Conservation (phyloP, 2,113 vertebrate genomes). For the Columba janthina region DNA sequence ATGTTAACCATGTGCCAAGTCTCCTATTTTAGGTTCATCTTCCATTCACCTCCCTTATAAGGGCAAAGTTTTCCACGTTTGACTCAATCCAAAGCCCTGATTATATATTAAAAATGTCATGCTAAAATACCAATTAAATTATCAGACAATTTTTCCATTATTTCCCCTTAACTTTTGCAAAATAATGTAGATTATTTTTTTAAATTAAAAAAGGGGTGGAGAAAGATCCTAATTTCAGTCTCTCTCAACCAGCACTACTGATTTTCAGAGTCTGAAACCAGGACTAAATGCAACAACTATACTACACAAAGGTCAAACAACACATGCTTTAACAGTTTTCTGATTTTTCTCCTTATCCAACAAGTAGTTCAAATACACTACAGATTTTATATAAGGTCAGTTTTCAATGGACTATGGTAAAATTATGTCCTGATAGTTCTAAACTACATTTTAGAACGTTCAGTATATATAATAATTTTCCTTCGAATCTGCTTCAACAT, state of each 20-base stretch:
- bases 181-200: neutral
- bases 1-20: neutral
- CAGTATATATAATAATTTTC: neutral
- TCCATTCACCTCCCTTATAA: slow-evolving; percentile 13
- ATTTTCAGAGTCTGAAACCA: neutral
- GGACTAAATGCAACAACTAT: neutral
- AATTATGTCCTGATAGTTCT: neutral
- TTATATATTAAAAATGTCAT: neutral
- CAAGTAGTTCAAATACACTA: neutral
- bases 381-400: neutral
- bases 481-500: neutral
- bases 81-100: neutral
- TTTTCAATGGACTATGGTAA: neutral
- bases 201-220: too few relatives aligned
- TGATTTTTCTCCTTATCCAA: neutral
- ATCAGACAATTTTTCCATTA: neutral
- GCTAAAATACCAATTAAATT: neutral
- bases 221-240: neutral
- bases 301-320: neutral
- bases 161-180: neutral
- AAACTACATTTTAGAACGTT: neutral
- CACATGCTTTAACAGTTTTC: neutral
- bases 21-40: slow-evolving; percentile 3
- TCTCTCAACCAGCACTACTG: neutral
- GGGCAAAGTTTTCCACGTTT: slow-evolving; percentile 16